Conservation (phyloP, 2,113 vertebrate species). For the Arothron firmamentum region DNA sequence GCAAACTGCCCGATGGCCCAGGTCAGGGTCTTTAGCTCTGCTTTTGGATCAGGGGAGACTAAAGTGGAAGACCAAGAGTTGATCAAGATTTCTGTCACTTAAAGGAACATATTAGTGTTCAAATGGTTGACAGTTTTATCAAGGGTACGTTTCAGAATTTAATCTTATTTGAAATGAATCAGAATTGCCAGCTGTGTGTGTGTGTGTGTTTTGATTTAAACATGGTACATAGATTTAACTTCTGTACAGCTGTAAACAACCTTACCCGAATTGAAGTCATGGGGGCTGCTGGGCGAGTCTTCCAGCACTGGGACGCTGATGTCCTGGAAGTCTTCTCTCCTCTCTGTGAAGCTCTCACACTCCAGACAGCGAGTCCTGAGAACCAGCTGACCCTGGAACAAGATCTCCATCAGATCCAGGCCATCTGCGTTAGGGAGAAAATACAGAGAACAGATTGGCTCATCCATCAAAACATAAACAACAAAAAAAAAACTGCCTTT, state of each 20-base stretch:
- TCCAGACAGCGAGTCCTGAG: slow-evolving; percentile 94
- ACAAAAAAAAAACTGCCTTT: too few relatives aligned
- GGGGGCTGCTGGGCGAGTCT: slow-evolving; percentile 80
- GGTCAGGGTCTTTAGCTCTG: slow-evolving; percentile 88
- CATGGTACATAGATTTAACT: not conserved
- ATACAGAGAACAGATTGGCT: not conserved
- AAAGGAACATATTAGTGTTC: too few relatives aligned
- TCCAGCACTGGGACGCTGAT: slow-evolving; percentile 97
- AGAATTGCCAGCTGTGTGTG: not conserved
- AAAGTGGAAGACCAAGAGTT: not conserved
- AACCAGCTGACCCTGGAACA: slow-evolving; percentile 94
- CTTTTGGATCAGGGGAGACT: slow-evolving; percentile 98
- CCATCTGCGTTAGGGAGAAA: slow-evolving; percentile 58
- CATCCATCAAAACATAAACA: too few relatives aligned
- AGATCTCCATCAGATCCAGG: slow-evolving; percentile 86
- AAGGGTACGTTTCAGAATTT: too few relatives aligned
- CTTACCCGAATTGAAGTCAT: slow-evolving; percentile 83
- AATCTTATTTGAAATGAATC: not conserved
- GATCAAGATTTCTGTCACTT: too few relatives aligned
- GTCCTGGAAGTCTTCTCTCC: slow-evolving; percentile 95
- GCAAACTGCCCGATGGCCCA: slow-evolving; percentile 98
- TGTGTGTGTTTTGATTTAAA: not conserved
- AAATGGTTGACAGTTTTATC: too few relatives aligned
- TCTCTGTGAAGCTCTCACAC: slow-evolving; percentile 93
- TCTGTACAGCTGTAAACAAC: not conserved